Evolutionary conservation across 2,888 invertebrate species (phyloP), one percentile per base, ranked within the genome.

Genomic region (Emmelina monodactyla): DNA sequence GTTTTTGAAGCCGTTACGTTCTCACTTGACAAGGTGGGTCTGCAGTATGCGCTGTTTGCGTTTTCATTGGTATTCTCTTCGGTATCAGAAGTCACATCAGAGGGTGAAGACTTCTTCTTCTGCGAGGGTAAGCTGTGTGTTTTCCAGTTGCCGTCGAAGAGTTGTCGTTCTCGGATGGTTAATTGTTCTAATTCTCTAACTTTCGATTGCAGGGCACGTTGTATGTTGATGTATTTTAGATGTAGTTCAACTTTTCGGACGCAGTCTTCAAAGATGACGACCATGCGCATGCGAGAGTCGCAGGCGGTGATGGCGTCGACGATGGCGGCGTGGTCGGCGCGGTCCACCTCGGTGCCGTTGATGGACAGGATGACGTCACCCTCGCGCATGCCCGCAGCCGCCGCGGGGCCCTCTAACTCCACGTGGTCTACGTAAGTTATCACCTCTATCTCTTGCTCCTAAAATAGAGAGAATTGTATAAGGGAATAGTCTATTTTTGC

Each of bases 351-450:
- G 30, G 86, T 86, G n/a, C 97, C 97, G 69, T 97, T 97, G 53
- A 97, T 96, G 30, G 96, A 93, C 25, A 97, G 80, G 51, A 97
- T 97, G 28, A 97, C 96, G 66, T 97, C 97, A 11, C 97, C 97
- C 70, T 94, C 92, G 7, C 95, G 84, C 91, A 98, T 93, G 4
- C 97, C 97, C 0, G 97, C 92, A 42, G 87, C 84, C 53, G 91
- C 92, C 0, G 97, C 97, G 0, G 97, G 91, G 0, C 97, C 96
- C 45, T 93, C 92, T 41, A 88, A 86, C 50, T 95, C 96, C 37
- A 97, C 95, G 63, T 94, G 95, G 61, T 98, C 97, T 31, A 97
- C 96, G 62, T 97, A 98, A 0, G 97, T 97, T 38, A 97, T 93
- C 82, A 96, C 91, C 69, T 98, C 97, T 39, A 96, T 91, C 64